Evolutionary conservation across 2,797 vertebrate genomes (phyloP).

Genomic region (Poecilia gillii): DNA sequence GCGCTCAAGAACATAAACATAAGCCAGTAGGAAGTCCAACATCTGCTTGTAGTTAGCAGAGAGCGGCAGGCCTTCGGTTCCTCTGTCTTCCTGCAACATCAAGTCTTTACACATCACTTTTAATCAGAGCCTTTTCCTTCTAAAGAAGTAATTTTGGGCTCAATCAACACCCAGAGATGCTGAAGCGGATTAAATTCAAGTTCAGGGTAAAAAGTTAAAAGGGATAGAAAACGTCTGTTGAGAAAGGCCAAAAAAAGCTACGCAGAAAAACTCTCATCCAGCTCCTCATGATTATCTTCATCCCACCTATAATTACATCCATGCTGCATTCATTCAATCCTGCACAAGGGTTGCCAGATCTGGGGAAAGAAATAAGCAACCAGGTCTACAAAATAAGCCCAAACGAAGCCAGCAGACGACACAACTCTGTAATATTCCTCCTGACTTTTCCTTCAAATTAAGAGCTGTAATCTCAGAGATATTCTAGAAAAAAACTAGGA

Average conservation of each 20-base stretch:
- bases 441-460: not conserved
- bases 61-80: constrained; percentile 36
- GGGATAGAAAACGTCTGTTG: not conserved
- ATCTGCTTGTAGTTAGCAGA: constrained; percentile 71
- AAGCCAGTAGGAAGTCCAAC: constrained; percentile 66
- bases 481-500: not conserved
- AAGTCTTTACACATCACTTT: constrained; percentile 37
- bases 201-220: not conserved
- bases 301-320: not conserved
- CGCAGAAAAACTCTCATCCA: not conserved
- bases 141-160: not conserved
- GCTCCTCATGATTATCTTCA: not conserved
- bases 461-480: too few species aligned
- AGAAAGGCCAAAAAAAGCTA: not conserved
- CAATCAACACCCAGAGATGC: constrained; percentile 1
- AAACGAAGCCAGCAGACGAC: too few species aligned
- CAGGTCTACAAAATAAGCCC: not conserved
- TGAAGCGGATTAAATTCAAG: not conserved
- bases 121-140: constrained; percentile 17
- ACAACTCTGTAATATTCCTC: not conserved
- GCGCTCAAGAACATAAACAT: constrained; percentile 72
- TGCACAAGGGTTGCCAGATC: not conserved
- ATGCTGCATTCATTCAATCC: not conserved
- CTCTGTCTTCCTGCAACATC: constrained; percentile 25
- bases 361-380: not conserved